These are phyloP conservation scores for Tupaia chinensis DNA, from an alignment of 2,113 vertebrate genomes.

Conservation along the genomic window DNA sequence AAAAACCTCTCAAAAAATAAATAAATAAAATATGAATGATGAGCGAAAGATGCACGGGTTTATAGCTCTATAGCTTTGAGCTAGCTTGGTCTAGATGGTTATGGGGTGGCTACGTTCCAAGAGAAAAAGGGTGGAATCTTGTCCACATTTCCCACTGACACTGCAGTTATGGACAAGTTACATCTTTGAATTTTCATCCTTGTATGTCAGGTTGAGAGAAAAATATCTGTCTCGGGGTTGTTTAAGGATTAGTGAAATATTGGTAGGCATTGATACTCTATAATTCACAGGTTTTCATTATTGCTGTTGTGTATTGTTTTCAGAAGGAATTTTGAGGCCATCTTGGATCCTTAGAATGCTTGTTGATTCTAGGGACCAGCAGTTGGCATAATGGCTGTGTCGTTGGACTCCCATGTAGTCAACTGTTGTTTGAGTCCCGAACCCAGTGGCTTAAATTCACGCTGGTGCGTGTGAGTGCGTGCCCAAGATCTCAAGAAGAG, in stretches of 20 bases:
- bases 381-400: too few species aligned
- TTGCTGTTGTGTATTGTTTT: slow-evolving; percentile 6
- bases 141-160: neutral
- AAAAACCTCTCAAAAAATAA: too few species aligned
- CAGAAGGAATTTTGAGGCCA: neutral
- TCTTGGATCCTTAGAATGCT: neutral
- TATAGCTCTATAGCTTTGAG: neutral
- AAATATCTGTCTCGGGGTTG: neutral
- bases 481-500: too few species aligned
- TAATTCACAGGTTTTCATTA: neutral
- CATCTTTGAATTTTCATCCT: neutral
- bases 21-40: neutral
- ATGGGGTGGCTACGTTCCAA: neutral
- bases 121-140: neutral
- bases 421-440: too few species aligned
- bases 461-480: too few species aligned
- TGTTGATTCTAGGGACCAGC: neutral
- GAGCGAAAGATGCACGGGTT: neutral
- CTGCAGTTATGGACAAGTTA: neutral
- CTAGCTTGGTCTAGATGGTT: neutral
- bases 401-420: too few species aligned
- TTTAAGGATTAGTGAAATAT: slow-evolving; percentile 36
- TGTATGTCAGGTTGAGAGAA: neutral
- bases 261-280: neutral
- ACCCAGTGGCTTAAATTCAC: too few species aligned